Base-by-base conservation (phyloP, 2,797 vertebrate genomes). In the Oreonectes daqikongensis region DNA sequence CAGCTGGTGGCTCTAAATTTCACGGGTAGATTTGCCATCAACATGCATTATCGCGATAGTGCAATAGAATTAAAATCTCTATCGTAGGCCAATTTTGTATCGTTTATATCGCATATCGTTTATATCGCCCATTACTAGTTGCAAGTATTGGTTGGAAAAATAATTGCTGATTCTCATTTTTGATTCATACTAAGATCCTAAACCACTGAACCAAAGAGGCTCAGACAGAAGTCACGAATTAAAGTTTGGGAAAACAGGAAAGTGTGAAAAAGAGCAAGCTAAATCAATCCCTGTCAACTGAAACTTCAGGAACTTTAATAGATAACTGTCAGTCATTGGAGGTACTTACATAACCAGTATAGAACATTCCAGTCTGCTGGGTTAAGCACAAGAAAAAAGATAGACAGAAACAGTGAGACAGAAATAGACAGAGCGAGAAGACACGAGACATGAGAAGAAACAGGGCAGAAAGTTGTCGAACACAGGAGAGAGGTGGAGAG, bases 331-430 rank as follows among this genome's bases (percentile, higher is more conserved):
- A 60, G 72, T 79, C 78, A 76, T 53, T 68, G 40, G 20, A 55
- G 87, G 87, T 93, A 96, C 95, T 96, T 95, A 95, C 95, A 92
- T 95, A 96, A 94, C 92, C 94, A 92, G 94, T 90, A 94, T 95
- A 96, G 92, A 94, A 93, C 89, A 95, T 92, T 94, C 95, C 95
- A 94, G 95, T 96, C 94, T 96, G 94, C 92, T 91, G 90, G 85
- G 88, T 89, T 90, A 92, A 66, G 61, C 57, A 65, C 80, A 90
- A 86, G 85, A 84, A 85, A 69, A 85, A 88, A 86, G 40, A 78
- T 40, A 79, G 15, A 82, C 46, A 78, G 32, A 70, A 20, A 57
- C n/a, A 74, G 20, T 80, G 18, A 78, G 52, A 79, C 12, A 67
- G 26, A 59, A 28, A 66, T 7, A 78, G 20, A 68, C 40, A 81